Conservation (phyloP, 2,888 invertebrate genomes). For the Mythimna lalbum region DNA sequence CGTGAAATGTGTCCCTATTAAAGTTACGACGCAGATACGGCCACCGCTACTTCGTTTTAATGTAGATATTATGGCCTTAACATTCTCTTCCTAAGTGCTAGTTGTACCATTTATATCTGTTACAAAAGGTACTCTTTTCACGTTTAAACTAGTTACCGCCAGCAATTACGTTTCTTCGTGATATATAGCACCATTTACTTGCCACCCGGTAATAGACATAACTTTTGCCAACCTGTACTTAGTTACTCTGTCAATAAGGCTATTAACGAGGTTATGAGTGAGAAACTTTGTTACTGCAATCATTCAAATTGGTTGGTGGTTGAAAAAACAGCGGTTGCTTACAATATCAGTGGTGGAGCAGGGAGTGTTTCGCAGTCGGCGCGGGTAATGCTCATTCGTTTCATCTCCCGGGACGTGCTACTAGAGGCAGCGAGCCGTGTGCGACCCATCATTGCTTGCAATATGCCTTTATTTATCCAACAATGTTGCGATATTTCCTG, state of each 20-base stretch:
- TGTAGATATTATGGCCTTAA: constrained; percentile 43
- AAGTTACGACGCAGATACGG: constrained; percentile 57
- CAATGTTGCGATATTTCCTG: constrained; percentile 79
- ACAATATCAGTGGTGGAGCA: constrained; percentile 64
- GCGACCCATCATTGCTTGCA: constrained; percentile 77
- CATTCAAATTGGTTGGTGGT: constrained; percentile 53
- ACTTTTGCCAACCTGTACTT: constrained; percentile 26
- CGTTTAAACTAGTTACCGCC: constrained; percentile 52
- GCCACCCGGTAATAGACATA: constrained; percentile 44
- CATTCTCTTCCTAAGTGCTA: constrained; percentile 35
- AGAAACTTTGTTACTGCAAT: constrained; percentile 32
- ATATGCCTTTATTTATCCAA: constrained; percentile 83
- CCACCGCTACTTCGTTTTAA: constrained; percentile 49
- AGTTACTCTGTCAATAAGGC: constrained; percentile 34
- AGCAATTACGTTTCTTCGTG: constrained; percentile 52
- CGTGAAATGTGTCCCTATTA: constrained; percentile 56
- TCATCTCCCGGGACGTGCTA: constrained; percentile 80
- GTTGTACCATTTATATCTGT: constrained; percentile 43
- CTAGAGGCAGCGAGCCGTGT: constrained; percentile 72
- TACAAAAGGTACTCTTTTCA: constrained; percentile 48
- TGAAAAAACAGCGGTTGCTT: constrained; percentile 62
- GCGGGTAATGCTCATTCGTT: constrained; percentile 80
- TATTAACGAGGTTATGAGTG: constrained; percentile 25
- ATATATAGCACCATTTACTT: constrained; percentile 60
- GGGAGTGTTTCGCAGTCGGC: constrained; percentile 74